Evolutionary conservation across 2,888 invertebrate genomes (phyloP), one percentile per base, ranked within the genome.

Genomic region (Mythimna pallens): DNA sequence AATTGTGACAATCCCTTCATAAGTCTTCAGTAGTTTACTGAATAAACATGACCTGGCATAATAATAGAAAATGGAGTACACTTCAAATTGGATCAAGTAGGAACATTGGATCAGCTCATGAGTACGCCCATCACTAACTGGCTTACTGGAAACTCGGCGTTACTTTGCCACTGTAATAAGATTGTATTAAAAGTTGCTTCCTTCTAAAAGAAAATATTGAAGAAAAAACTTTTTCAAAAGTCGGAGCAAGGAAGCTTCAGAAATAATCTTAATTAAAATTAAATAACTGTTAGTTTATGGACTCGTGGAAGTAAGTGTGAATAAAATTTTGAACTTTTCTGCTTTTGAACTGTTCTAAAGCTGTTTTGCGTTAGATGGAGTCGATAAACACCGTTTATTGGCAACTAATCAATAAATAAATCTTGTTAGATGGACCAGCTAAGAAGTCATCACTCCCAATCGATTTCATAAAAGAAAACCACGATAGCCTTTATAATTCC

Each of bases 21-120:
- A 75, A 22, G 65, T 65, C 64, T 63, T 58, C 52, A 22, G 36
- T 25, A 22, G 30, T 34, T 63, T 63, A 14, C 25, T 70, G 25
- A 43, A 69, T 67, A 30, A 47, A 50, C 40, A 64, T 67, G 61
- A 55, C 40, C 7, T 52, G 52, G 2, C 43, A 58, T 52, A 36
- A 55, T 67, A 58, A 67, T 81, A 59, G 40, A 59, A 76, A 50
- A 58, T 76, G 14, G 54, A 63, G 20, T 40, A 62, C 61, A 63
- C 57, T 14, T 36, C 43, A 78, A 76, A 78, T 76, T 81, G 77
- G 82, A 76, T 78, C 74, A 80, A 25, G 55, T 47, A 59, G 66
- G 64, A 50, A 61, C 25, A 73, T 64, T 50, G 66, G 40, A 66
- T 69, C 65, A 65, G 54, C 30, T 50, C 75, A 61, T 65, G 61